Evolutionary conservation across 1,140 invertebrate species (phyloP), one percentile per base, ranked within the genome.

Genomic region (Globodera rostochiensis): DNA sequence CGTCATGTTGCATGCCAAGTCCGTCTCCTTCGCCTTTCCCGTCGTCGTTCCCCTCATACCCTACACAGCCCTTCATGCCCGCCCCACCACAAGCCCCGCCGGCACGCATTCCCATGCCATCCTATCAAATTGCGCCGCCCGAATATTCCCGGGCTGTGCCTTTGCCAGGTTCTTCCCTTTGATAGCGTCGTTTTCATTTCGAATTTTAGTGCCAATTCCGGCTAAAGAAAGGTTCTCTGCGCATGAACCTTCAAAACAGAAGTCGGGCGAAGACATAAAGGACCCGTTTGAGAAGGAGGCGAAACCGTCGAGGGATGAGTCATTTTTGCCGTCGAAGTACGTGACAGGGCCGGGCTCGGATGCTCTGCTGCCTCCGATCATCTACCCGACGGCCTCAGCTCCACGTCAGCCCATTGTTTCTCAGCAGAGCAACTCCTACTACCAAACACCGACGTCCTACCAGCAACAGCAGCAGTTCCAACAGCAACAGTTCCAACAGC

Each of bases 261-360:
- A n/a, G 36, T 15, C n/a, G 15, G 53, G 9, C 36, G 74, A 76
- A 21, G 66, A 45, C 8, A 19, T 76, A 8, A 76, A 76, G 21
- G 74, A 76, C 46, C 74, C 74, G n/a, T 76, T 76, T 21, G 74
- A 76, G 8, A 76, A 76, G 53, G 74, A 76, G 66, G 45, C 57
- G 6, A 76, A 76, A 8, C 19, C 53, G 19, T 57, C 53, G 6
- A 46, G 74, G 19, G 74, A 76, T 76, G 74, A 76, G 15, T 15
- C 57, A 13, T 64, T 64, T 64, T 64, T 64, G 57, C 19, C 57
- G 11, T 19, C 57, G 15, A 64, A 64, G 19, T 64, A 64, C 15
- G 25, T 15, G 66, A 60, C 50, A 21, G 49, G n/a, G 36, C 74
- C 73, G 19, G 73, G 47, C 3, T 19, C 36, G 57, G 46, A 11